Base-by-base conservation (phyloP, 2,888 invertebrate genomes). In the Hirtodrosophila duncani region DNA sequence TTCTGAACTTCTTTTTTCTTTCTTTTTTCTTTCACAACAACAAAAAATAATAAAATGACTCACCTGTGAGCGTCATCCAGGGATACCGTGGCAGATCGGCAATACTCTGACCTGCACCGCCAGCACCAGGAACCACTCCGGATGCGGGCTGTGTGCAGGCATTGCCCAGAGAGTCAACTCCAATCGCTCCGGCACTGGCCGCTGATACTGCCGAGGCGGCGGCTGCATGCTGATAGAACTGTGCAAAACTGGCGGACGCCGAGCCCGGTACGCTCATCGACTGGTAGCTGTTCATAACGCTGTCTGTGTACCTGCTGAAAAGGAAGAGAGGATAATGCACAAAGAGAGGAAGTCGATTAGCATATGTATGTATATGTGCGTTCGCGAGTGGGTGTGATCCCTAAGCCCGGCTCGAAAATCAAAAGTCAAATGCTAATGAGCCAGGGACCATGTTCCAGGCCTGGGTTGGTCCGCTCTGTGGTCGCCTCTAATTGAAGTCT, bases 21-120 rank as follows among this genome's bases (percentile, higher is more conserved):
- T 20, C n/a, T 5, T 30, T 31, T 36, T 8, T 18, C 20, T 8
- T 26, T 9, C 6, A 7, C n/a, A n/a, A n/a, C n/a, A n/a, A n/a
- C n/a, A n/a, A n/a, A n/a, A n/a, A n/a, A n/a, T n/a, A n/a, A n/a
- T n/a, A n/a, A n/a, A n/a, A n/a, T 41, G 37, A 71, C 81, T 85
- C 90, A 96, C 96, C 96, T 90, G 96, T 96, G 88, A 96, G 95
- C 84, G 96, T 94, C 96, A 97, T 96, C 96, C 96, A 97, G 36
- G 96, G 96, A 88, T 97, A 96, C 85, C 96, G 91, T 46, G 96
- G 96, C 86, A 96, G 93, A 88, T 96, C 96, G 37, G 95, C 94
- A 85, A 96, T 92, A 50, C 95, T 94, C 87, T 95, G 95, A 60
- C 94, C 94, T 56, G 94, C 92, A 13, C 86, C 87, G 10, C 87